Evolutionary conservation across 2,888 invertebrate genomes (phyloP), one percentile per base, ranked within the genome.

Genomic region (Tipula helvola): DNA sequence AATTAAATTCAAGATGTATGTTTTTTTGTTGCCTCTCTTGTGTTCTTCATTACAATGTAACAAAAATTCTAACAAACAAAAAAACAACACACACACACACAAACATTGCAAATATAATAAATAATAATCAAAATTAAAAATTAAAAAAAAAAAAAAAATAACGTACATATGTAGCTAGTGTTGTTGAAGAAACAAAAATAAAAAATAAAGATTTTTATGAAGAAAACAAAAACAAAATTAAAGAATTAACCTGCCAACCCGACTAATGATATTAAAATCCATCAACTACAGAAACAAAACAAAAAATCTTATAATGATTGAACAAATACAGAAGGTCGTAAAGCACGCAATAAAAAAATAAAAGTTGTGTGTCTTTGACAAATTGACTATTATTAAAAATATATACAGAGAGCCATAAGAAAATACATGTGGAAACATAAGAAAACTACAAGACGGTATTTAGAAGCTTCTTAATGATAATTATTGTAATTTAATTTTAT

Each of bases 241-340:
- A 71, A 71, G 10, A 71, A 71, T 71, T 71, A 71, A 71, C 71
- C 71, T 71, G 71, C 71, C 71, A 71, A 71, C 71, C 71, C 71
- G 71, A 71, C 71, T 71, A 71, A 71, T 71, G 71, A 71, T 71
- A 71, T 71, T 71, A 71, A 84, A 84, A 84, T 39, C 84, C 41
- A 84, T 84, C 84, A 84, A 39, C 84, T 39, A 39, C 41, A 84
- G 5, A 36, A 18, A 42, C 28, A 28, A 28, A 28, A 28, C 28
- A 28, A 28, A 42, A 85, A 85, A 85, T 8, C 12, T 42, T 85
- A 85, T 85, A 85, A 85, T 85, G 42, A 85, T 85, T 85, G 85
- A 85, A 42, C 42, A 85, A 85, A 85, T 85, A 85, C 85, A 85
- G 85, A 85, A 85, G 85, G 85, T 85, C 85, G 42, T 39, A 84